phyloP scores from a whole-genome alignment of 2,113 vertebrate genomes.

The Progne subis region DNA sequence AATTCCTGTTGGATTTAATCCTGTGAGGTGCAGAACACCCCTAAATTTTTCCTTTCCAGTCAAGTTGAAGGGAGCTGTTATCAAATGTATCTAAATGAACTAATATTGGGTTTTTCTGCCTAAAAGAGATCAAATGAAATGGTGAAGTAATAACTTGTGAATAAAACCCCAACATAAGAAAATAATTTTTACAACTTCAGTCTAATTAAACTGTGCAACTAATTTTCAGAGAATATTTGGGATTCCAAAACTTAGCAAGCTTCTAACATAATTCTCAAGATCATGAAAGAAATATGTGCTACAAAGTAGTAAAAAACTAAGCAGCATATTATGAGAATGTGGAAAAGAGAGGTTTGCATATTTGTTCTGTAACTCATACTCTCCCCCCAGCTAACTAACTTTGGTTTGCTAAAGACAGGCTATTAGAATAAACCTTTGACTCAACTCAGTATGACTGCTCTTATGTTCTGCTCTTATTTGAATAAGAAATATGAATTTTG shows the following conservation, averaged over 20 bases:
- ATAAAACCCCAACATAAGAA: not conserved
- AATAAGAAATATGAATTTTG: conserved; percentile 11
- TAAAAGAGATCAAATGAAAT: not conserved
- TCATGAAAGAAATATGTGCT: not conserved
- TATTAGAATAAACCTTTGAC: not conserved
- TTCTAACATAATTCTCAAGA: not conserved
- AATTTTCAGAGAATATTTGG: not conserved
- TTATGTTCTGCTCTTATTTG: not conserved
- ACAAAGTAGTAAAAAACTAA: not conserved
- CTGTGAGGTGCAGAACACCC: not conserved
- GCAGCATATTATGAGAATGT: not conserved
- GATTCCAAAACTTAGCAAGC: not conserved
- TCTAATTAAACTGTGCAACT: not conserved
- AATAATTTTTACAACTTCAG: not conserved
- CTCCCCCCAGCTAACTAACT: not conserved
- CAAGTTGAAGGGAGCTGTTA: not conserved
- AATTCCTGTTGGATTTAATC: not conserved
- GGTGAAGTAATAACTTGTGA: not conserved
- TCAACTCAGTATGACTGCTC: not conserved
- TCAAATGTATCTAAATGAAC: not conserved
- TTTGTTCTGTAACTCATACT: not conserved
- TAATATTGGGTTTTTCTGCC: not conserved
- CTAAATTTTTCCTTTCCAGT: not conserved
- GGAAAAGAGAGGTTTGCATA: not conserved
- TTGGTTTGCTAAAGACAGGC: not conserved